Base-by-base conservation (phyloP, 2,113 vertebrate species). In the Grantiella picta region DNA sequence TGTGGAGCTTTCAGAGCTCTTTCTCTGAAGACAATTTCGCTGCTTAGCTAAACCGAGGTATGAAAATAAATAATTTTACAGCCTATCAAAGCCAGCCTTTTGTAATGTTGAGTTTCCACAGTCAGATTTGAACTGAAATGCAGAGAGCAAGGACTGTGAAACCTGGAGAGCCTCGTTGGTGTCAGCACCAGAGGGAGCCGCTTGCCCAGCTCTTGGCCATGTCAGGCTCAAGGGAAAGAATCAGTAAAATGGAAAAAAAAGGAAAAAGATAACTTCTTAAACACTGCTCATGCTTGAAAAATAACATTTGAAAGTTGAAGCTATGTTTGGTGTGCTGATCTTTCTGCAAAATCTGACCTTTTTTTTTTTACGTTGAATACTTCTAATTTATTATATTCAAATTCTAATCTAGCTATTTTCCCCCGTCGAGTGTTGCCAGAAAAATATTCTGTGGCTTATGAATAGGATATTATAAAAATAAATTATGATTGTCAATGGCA, bases 181-280 rank as follows among this genome's bases (percentile, higher is more conserved):
- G 63, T 82, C 73, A 86, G 92, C 98, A 96, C 96, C 97, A 98
- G 98, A 98, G 98, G 98, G 98, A 98, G 98, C 98, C 52, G 61
- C 95, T 96, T 91, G 87, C 96, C 94, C 89, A 90, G 42, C 71
- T 97, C 97, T 97, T 96, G 90, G 78, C 73, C 47, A 18, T 33
- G 44, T 59, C 78, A 75, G 24, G 28, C 71, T 78, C 44, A 22
- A 52, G 53, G 45, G 36, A 70, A 72, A 69, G 80, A 88, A 57
- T 35, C 44, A 16, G 71, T 65, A 76, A 83, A 97, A 94, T 68
- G 27, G 73, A 33, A 33, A 8, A 89, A 9, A 76, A 22, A 44
- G 42, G 42, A 44, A 44, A 79, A 71, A 42, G 53, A 27, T 76
- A 90, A 91, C 61, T 94, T 63, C 31, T 47, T 72, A 77, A 91